These are phyloP conservation scores for Anguilla anguilla DNA, from an alignment of 2,797 vertebrate species.

Conservation along the genomic window DNA sequence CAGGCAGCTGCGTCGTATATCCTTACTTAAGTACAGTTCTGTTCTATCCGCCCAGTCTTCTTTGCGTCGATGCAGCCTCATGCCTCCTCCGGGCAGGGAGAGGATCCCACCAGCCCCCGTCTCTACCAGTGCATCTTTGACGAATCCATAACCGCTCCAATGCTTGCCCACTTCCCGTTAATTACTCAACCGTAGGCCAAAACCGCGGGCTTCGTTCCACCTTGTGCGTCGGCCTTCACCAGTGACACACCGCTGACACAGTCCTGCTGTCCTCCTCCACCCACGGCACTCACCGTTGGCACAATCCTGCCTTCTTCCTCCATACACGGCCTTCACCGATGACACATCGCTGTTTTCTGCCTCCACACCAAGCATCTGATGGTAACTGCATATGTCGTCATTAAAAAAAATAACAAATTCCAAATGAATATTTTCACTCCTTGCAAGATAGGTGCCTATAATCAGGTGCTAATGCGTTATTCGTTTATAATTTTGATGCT, in stretches of 20 bases:
- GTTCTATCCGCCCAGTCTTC: background rate
- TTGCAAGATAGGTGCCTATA: background rate
- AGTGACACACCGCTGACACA: constrained; percentile 21
- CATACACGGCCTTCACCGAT: constrained; percentile 13
- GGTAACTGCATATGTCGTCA: background rate
- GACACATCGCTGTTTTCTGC: constrained; percentile 19
- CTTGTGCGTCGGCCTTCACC: background rate
- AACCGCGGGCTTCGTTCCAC: background rate
- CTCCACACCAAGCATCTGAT: background rate
- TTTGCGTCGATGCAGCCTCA: background rate
- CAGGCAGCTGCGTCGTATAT: background rate
- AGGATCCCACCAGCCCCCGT: background rate
- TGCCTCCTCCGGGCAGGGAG: constrained; percentile 5
- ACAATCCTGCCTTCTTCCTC: constrained; percentile 2
- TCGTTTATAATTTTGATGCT: background rate
- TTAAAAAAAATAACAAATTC: background rate
- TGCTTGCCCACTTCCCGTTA: constrained; percentile 61
- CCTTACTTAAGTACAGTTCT: background rate
- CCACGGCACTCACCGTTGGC: constrained; percentile 1
- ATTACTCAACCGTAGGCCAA: constrained; percentile 54
- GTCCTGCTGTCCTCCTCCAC: constrained; percentile 22
- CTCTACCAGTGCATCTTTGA: constrained; percentile 44
- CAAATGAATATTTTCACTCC: background rate
- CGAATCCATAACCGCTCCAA: constrained; percentile 67
- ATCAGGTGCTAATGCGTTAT: background rate